A percentile compares a stretch with the other conserved stretches of the same genome.
These are phyloP conservation scores for Trachops cirrhosus DNA, from an alignment of 2,797 vertebrate species.

Conservation along the genomic window DNA sequence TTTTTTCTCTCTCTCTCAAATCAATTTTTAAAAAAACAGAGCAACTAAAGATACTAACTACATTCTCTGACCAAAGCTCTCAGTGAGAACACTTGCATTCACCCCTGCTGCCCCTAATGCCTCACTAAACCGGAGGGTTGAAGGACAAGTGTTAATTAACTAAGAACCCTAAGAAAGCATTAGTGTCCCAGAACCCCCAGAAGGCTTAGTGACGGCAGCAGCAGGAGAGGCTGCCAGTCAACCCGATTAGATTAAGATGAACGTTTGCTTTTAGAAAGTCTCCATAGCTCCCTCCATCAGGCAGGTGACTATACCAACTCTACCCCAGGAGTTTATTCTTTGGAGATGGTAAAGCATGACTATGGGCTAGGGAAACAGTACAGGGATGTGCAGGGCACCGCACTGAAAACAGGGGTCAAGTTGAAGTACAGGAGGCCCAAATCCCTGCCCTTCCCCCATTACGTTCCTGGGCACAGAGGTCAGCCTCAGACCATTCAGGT, in stretches of 20 bases:
- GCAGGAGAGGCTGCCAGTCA: not conserved
- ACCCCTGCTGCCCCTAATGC: not conserved
- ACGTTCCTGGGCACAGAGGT: not conserved
- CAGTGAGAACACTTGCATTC: not conserved
- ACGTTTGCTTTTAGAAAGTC: not conserved
- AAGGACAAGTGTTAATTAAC: not conserved
- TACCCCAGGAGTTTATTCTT: not conserved
- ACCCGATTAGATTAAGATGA: too few relatives aligned
- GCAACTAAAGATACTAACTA: not conserved
- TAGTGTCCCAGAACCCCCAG: not conserved
- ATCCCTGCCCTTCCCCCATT: not conserved
- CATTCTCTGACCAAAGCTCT: not conserved
- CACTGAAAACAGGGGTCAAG: not conserved
- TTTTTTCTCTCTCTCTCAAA: not conserved
- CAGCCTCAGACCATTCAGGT: not conserved
- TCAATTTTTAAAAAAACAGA: too few relatives aligned
- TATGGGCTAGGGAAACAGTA: not conserved
- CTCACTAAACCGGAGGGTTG: not conserved
- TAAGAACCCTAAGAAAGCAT: not conserved
- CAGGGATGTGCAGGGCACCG: not conserved
- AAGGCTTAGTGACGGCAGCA: not conserved
- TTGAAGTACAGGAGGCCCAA: not conserved
- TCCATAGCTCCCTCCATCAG: not conserved
- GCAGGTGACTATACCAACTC: not conserved
- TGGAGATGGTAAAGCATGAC: not conserved